phyloP scores from a whole-genome alignment of 2,888 invertebrate species.

The Pachycephus smyrnensis region DNA sequence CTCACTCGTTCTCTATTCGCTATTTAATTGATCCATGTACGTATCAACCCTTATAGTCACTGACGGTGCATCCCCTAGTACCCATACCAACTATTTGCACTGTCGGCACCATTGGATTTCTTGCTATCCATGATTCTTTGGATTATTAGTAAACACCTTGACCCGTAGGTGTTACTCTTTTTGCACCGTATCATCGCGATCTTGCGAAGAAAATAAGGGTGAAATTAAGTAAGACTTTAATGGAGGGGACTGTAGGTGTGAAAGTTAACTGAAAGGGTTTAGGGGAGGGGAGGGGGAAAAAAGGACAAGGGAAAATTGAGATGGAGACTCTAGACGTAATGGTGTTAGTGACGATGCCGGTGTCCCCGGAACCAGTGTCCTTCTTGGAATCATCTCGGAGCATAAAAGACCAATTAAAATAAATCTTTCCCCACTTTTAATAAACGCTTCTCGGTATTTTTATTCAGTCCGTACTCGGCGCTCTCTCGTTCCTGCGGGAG shows the following conservation, averaged over 20 bases:
- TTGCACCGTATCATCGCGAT: neutral
- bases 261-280: neutral
- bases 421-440: slow-evolving; percentile 26
- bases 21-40: neutral
- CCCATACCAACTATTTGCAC: neutral
- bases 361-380: slow-evolving; percentile 3
- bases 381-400: slow-evolving; percentile 12
- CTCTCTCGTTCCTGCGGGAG: neutral
- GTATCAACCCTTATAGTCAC: neutral
- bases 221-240: neutral
- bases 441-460: slow-evolving; percentile 23
- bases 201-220: neutral
- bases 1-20: neutral
- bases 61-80: neutral
- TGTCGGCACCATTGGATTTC: neutral
- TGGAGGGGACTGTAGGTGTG: neutral
- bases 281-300: neutral
- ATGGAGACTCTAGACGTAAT: neutral
- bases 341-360: neutral
- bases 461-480: slow-evolving; percentile 10
- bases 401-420: slow-evolving; percentile 24
- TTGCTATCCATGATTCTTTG: neutral
- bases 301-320: neutral
- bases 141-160: neutral
- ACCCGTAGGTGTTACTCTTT: neutral